phyloP scores from a whole-genome alignment of 2,888 invertebrate species.

The Sylvicola fuscatus region DNA sequence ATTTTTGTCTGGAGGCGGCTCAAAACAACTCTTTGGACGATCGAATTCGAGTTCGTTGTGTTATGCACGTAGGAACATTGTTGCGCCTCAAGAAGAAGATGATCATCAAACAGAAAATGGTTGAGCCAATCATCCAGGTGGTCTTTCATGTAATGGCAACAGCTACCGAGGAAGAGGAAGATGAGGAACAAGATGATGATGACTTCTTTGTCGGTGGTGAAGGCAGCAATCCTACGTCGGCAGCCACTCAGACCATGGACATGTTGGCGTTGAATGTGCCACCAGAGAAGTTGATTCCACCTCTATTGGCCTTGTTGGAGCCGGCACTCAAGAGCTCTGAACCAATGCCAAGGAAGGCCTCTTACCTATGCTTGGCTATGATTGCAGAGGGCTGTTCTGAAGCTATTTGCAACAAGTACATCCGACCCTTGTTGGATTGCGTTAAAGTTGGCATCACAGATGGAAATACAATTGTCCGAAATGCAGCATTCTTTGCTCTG shows the following conservation, averaged over 20 bases:
- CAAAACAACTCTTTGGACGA: slow-evolving; percentile 33
- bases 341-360: slow-evolving; percentile 43
- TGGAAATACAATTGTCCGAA: slow-evolving; percentile 36
- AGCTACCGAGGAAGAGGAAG: slow-evolving; percentile 35
- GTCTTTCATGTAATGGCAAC: slow-evolving; percentile 47
- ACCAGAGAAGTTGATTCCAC: slow-evolving; percentile 53
- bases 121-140: slow-evolving; percentile 43
- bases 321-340: slow-evolving; percentile 39
- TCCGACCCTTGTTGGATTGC: slow-evolving; percentile 44
- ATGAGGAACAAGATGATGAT: slow-evolving; percentile 35
- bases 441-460: slow-evolving; percentile 50
- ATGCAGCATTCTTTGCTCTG: slow-evolving; percentile 56
- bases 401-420: slow-evolving; percentile 46
- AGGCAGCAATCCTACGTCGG: slow-evolving; percentile 38
- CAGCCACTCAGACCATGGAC: slow-evolving; percentile 55
- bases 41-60: slow-evolving; percentile 42
- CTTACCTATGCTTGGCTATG: slow-evolving; percentile 51
- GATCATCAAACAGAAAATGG: slow-evolving; percentile 42
- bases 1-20: slow-evolving; percentile 43
- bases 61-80: slow-evolving; percentile 40
- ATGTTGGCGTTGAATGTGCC: slow-evolving; percentile 50
- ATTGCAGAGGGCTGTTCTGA: slow-evolving; percentile 62
- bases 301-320: slow-evolving; percentile 41
- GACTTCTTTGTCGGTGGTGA: slow-evolving; percentile 44
- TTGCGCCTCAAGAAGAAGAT: slow-evolving; percentile 50